Conservation (phyloP, 2,888 invertebrate genomes). For the Parascotia fuliginaria region DNA sequence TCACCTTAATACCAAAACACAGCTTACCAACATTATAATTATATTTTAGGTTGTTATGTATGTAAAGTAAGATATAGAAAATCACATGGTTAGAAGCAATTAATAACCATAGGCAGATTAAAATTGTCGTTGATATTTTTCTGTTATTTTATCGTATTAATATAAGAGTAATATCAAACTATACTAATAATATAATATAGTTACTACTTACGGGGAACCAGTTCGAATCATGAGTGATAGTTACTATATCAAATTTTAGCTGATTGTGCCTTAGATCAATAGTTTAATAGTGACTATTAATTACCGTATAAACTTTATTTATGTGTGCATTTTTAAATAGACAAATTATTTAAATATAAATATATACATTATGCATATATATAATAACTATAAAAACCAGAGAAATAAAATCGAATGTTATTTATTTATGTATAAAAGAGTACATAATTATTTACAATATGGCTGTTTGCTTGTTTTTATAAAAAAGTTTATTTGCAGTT, state of each 20-base stretch:
- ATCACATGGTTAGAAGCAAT: constrained; percentile 74
- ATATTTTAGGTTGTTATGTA: constrained; percentile 80
- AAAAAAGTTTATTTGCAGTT: constrained; percentile 77
- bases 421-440: constrained; percentile 52
- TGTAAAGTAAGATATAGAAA: constrained; percentile 77
- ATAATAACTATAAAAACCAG: constrained; percentile 48
- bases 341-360: constrained; percentile 47
- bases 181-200: constrained; percentile 68
- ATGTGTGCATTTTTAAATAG: constrained; percentile 67
- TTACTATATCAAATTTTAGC: constrained; percentile 74
- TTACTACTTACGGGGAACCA: constrained; percentile 71
- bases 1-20: constrained; percentile 86
- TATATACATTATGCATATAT: constrained; percentile 35
- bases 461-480: constrained; percentile 81
- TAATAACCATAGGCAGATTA: constrained; percentile 64
- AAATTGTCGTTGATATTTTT: constrained; percentile 80
- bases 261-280: constrained; percentile 83
- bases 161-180: constrained; percentile 58
- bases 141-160: constrained; percentile 78
- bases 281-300: constrained; percentile 48
- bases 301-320: constrained; percentile 58
- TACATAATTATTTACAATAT: constrained; percentile 66
- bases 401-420: constrained; percentile 47
- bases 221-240: constrained; percentile 72
- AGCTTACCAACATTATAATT: constrained; percentile 84